Evolutionary conservation across 2,113 vertebrate species (phyloP).

Genomic region (Apodemus sylvaticus): DNA sequence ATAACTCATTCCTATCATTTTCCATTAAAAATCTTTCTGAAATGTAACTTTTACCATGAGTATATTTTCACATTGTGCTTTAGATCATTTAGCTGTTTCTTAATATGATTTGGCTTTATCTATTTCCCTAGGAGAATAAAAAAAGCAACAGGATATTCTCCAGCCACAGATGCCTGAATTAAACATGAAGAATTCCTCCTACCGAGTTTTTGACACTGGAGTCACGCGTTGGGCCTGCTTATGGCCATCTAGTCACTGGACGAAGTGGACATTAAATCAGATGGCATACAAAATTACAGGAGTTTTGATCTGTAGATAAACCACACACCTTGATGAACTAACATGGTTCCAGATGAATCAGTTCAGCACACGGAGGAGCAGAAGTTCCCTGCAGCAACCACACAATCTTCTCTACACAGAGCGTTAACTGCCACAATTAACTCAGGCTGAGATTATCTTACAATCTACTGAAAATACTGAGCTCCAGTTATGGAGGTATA

Average conservation of each 20-base stretch:
- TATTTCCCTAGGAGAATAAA: constrained; percentile 55
- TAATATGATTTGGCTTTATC: constrained; percentile 66
- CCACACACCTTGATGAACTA: constrained; percentile 84
- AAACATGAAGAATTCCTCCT: constrained; percentile 59
- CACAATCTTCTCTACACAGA: constrained; percentile 55
- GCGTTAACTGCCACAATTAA: constrained; percentile 56
- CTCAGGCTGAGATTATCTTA: constrained; percentile 73
- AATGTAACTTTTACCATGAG: constrained; percentile 29
- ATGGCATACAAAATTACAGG: constrained; percentile 80
- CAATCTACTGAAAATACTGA: constrained; percentile 59
- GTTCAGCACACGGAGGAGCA: constrained; percentile 79
- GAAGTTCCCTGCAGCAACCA: constrained; percentile 65
- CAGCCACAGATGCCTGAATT: background rate
- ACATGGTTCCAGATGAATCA: constrained; percentile 83
- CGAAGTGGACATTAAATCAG: constrained; percentile 80
- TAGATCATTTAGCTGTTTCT: constrained; percentile 33
- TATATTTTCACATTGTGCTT: constrained; percentile 36
- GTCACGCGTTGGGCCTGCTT: constrained; percentile 47
- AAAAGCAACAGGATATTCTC: constrained; percentile 46
- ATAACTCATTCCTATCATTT: background rate
- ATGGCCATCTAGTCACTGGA: constrained; percentile 73
- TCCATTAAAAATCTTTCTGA: constrained; percentile 43
- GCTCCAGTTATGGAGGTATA: constrained; percentile 50
- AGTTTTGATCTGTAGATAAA: constrained; percentile 85
- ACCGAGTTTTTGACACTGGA: constrained; percentile 32